These are phyloP conservation scores for Pararge aegeria DNA, from an alignment of 1,140 invertebrate genomes.

Conservation along the genomic window DNA sequence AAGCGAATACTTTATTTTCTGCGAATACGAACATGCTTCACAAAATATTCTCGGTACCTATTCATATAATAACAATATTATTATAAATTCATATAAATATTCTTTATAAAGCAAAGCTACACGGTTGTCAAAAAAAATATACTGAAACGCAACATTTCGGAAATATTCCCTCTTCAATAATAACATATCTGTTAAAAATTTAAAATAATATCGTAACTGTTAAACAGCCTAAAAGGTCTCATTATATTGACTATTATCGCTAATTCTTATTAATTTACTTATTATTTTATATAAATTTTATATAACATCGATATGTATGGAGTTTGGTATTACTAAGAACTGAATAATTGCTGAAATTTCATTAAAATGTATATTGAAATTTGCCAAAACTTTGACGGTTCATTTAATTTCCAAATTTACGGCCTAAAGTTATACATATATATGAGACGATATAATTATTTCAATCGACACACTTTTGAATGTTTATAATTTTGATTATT, in stretches of 20 bases:
- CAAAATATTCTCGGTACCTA: slow-evolving; percentile 49
- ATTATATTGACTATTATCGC: slow-evolving; percentile 72
- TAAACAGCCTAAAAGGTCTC: slow-evolving; percentile 64
- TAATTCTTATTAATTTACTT: slow-evolving; percentile 61
- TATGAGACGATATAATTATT: slow-evolving; percentile 11
- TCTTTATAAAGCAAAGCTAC: slow-evolving; percentile 51
- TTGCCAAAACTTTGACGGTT: slow-evolving; percentile 26
- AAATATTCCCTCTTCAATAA: slow-evolving; percentile 27
- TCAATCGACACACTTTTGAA: slow-evolving; percentile 42
- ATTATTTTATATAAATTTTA: slow-evolving; percentile 45
- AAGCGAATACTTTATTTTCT: too few species aligned
- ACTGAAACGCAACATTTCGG: slow-evolving; percentile 27
- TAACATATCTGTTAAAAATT: slow-evolving; percentile 29
- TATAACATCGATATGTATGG: slow-evolving; percentile 78
- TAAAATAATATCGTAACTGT: slow-evolving; percentile 53
- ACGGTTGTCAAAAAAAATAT: slow-evolving; percentile 34
- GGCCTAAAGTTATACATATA: slow-evolving; percentile 20
- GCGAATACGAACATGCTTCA: background rate
- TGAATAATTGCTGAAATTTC: slow-evolving; percentile 36
- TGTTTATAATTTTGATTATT: slow-evolving; percentile 51
- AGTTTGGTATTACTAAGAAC: slow-evolving; percentile 66
- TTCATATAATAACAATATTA: slow-evolving; percentile 51
- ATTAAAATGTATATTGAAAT: slow-evolving; percentile 24
- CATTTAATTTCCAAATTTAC: slow-evolving; percentile 29
- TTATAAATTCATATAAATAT: slow-evolving; percentile 59